Evolutionary conservation across 2,888 invertebrate species (phyloP).

Genomic region (Lasius fuliginosus): DNA sequence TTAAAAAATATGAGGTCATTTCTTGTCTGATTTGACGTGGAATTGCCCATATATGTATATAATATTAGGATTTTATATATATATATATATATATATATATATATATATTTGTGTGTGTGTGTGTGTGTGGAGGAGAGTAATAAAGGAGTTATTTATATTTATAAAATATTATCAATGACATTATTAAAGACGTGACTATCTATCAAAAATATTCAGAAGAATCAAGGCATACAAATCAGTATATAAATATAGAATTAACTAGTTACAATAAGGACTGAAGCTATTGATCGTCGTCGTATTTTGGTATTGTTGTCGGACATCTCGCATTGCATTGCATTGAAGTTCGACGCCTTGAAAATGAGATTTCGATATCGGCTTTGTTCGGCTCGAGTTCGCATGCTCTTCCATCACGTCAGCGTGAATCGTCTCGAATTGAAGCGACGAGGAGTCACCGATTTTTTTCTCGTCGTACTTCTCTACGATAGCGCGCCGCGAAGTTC

Average conservation of each 20-base stretch:
- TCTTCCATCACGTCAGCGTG: slow-evolving; percentile 46
- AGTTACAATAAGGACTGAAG: background rate
- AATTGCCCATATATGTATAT: background rate
- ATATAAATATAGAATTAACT: background rate
- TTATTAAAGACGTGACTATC: background rate
- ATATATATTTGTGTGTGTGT: background rate
- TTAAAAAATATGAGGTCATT: too few species aligned
- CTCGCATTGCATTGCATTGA: background rate
- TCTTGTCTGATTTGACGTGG: too few species aligned
- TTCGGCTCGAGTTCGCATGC: slow-evolving; percentile 33
- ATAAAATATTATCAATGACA: background rate
- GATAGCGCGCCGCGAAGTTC: slow-evolving; percentile 30
- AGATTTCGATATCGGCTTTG: slow-evolving; percentile 55
- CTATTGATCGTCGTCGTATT: slow-evolving; percentile 37
- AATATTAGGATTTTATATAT: background rate
- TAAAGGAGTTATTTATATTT: background rate
- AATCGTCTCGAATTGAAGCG: slow-evolving; percentile 42
- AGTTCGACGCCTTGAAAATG: slow-evolving; percentile 47
- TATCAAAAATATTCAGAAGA: background rate
- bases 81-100: background rate
- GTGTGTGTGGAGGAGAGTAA: background rate
- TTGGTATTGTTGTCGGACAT: slow-evolving; percentile 37
- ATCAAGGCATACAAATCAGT: background rate
- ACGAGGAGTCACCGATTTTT: slow-evolving; percentile 46
- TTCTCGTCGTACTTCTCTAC: slow-evolving; percentile 19